Percentiles rank a stretch among this genome's conserved stretches.
phyloP scores from a whole-genome alignment of 1,140 invertebrate species.

The Magallana gigas region DNA sequence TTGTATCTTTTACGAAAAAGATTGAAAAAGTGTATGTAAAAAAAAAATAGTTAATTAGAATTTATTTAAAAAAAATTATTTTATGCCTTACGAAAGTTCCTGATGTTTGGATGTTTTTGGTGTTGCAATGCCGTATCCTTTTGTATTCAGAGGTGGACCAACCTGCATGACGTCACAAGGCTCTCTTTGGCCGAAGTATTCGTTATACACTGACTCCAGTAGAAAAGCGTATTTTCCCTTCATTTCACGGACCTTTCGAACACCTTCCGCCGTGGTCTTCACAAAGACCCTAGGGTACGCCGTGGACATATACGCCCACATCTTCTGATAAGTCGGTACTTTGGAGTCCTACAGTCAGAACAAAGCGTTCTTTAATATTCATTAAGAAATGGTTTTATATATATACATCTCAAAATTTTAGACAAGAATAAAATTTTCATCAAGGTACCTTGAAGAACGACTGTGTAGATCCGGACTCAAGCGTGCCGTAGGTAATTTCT shows the following conservation, averaged over 20 bases:
- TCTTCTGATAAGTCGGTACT: slow-evolving; percentile 92
- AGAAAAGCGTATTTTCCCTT: slow-evolving; percentile 94
- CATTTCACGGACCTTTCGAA: slow-evolving; percentile 70
- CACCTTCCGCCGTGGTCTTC: slow-evolving; percentile 69
- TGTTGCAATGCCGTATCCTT: slow-evolving; percentile 96
- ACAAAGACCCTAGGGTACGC: slow-evolving; percentile 73
- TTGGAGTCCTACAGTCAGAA: slow-evolving; percentile 87
- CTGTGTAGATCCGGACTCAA: slow-evolving; percentile 95
- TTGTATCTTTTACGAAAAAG: neutral
- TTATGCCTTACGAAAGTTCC: slow-evolving; percentile 79
- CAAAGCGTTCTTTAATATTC: neutral
- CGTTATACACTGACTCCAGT: slow-evolving; percentile 96
- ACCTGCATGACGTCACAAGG: slow-evolving; percentile 97
- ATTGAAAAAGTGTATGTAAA: too few relatives aligned
- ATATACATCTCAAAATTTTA: too few relatives aligned
- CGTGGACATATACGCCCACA: slow-evolving; percentile 95
- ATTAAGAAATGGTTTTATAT: too few relatives aligned
- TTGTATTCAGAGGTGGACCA: slow-evolving; percentile 93
- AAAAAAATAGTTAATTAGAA: neutral
- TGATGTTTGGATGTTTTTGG: slow-evolving; percentile 92
- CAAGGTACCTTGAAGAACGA: slow-evolving; percentile 92
- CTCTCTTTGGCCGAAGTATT: slow-evolving; percentile 94
- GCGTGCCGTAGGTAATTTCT: slow-evolving; percentile 95
- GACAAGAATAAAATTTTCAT: neutral
- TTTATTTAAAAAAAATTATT: neutral